Conservation (phyloP, 2,888 invertebrate genomes). For the Metallyticus violacea region DNA sequence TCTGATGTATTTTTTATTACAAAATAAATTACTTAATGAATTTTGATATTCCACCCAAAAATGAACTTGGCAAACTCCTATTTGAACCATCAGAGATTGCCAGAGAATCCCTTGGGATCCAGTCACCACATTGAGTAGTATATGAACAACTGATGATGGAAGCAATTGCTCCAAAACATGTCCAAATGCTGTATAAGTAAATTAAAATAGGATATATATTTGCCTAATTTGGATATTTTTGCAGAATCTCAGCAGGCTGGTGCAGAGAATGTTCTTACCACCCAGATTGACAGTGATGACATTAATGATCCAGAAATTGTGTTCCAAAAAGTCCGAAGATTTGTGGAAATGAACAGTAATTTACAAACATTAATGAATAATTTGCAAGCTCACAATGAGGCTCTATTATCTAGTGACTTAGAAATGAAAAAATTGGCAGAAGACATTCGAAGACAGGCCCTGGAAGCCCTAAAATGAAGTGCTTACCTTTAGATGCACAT, state of each 20-base stretch:
- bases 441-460: slow-evolving; percentile 45
- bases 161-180: no score
- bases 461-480: slow-evolving; percentile 42
- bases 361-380: slow-evolving; percentile 41
- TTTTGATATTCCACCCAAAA: no score
- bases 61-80: no score
- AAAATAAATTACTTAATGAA: no score
- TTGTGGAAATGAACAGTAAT: slow-evolving; percentile 41
- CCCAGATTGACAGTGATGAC: not conserved
- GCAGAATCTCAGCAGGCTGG: not conserved
- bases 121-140: no score
- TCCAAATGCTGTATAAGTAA: no score
- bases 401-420: slow-evolving; percentile 40
- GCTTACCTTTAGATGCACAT: not conserved
- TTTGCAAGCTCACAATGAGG: slow-evolving; percentile 40
- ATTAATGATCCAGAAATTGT: slow-evolving; percentile 37
- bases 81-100: no score
- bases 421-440: slow-evolving; percentile 45
- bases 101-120: no score
- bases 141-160: no score
- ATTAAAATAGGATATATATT: no score
- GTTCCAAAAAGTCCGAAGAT: slow-evolving; percentile 41
- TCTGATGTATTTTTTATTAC: no score
- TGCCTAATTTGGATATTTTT: no score
- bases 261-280: not conserved